Evolutionary conservation across 2,888 invertebrate genomes (phyloP).

Genomic region (Agriotes lineatus): DNA sequence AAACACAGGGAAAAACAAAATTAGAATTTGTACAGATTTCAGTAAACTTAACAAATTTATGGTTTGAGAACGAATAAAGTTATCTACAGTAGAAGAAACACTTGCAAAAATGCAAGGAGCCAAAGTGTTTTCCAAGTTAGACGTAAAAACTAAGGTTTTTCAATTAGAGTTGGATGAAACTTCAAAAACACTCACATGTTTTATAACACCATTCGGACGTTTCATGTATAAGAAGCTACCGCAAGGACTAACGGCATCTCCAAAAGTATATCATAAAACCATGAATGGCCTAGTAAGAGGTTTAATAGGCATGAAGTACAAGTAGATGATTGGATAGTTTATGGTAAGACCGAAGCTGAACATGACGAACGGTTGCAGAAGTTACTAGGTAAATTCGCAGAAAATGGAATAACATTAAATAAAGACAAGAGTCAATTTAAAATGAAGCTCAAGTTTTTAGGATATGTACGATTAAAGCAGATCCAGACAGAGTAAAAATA

Average conservation of each 20-base stretch:
- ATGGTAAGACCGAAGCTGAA: neutral
- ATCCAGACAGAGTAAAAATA: too few species aligned
- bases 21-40: neutral
- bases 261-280: neutral
- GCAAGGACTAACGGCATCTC: neutral
- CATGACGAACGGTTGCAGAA: neutral
- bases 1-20: too few species aligned
- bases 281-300: neutral
- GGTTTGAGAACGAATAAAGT: neutral
- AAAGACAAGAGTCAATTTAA: too few species aligned
- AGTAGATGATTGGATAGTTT: neutral
- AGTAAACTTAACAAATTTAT: neutral
- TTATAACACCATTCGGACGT: neutral
- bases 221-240: slow-evolving; percentile 3
- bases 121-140: neutral
- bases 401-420: too few species aligned
- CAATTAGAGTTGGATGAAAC: neutral
- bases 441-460: too few species aligned
- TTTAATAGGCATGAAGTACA: neutral
- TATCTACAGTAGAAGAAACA: slow-evolving; percentile 3
- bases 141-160: neutral
- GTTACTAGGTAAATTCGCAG: too few species aligned
- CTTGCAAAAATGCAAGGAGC: neutral
- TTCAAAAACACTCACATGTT: neutral
- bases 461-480: too few species aligned